Evolutionary conservation across 64 coral and sea anemone species (phyloP), one percentile per base, ranked within the genome.

Genomic region (Orbicella faveolata): DNA sequence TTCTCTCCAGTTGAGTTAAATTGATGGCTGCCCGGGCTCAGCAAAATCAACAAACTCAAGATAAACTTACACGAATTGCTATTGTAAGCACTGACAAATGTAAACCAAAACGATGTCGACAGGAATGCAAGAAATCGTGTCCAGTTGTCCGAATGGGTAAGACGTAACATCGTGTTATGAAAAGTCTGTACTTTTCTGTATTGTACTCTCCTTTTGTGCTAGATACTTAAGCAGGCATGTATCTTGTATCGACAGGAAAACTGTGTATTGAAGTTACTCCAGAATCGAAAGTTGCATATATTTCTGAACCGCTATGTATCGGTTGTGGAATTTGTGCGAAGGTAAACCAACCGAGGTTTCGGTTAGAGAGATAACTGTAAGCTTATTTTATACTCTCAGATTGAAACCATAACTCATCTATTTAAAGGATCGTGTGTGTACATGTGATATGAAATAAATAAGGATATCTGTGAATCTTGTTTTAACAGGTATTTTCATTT

Each of bases 251-350:
- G 0, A 80, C 78, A 99, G 97, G 97, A 33, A 99, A 99, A 96
- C 83, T 93, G 54, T 99, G 97, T 96, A 99, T 99, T 80, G 97
- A 95, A 76, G 97, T 91, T 8, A 57, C 23, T 0, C 88, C 88
- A 30, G 88, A 83, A 15, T 52, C 79, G 19, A 99, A 99, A 78
- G 88, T 99, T 61, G 94, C 94, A 36, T 54, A 4, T 17, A 96
- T 99, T 80, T 99, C 97, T 57, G 97, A 99, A 87, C 67, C 89
- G 7, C 88, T 99, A 21, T 99, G 97, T 87, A 99, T 99, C 75
- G 97, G 97, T 83, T 99, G 97, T 99, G 97, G 97, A 75, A 99
- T 99, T 21, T 99, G 97, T 81, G 79, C 88, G 2, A 99, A 99
- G 97, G 97, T 99, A 99, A 73, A 62, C 36, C 34, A 17, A 48